phyloP scores from a whole-genome alignment of 2,113 vertebrate genomes.

The Mobula birostris region DNA sequence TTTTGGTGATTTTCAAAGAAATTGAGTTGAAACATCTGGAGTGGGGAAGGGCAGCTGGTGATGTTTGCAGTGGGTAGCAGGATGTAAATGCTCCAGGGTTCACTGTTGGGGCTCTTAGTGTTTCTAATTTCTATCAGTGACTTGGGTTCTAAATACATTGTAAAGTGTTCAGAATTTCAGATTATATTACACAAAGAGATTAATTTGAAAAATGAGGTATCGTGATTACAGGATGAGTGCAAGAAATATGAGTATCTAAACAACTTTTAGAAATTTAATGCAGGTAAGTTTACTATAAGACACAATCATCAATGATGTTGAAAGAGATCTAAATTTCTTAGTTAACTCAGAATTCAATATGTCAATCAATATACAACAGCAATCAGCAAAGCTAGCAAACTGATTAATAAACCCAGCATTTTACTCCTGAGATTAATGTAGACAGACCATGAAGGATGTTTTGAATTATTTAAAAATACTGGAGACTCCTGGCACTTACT shows the following conservation, averaged over 20 bases:
- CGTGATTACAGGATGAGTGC: background rate
- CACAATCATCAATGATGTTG: background rate
- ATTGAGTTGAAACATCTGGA: too few species aligned
- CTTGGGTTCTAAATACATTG: background rate
- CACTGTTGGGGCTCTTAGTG: background rate
- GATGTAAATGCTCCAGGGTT: background rate
- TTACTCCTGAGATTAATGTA: background rate
- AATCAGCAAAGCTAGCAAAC: background rate
- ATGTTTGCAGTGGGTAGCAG: too few species aligned
- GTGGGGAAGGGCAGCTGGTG: too few species aligned
- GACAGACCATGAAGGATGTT: background rate
- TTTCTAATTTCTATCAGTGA: background rate
- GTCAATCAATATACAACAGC: background rate
- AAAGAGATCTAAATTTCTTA: background rate
- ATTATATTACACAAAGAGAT: background rate
- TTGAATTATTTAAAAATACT: background rate
- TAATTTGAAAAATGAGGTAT: background rate
- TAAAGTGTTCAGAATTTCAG: background rate
- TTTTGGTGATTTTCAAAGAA: background rate
- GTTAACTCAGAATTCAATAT: background rate
- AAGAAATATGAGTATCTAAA: background rate
- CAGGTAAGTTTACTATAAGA: background rate
- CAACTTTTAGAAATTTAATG: background rate
- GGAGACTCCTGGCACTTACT: background rate
- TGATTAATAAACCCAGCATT: background rate